phyloP scores from a whole-genome alignment of 2,888 invertebrate genomes.

The Chalcosyrphus nemorum region DNA sequence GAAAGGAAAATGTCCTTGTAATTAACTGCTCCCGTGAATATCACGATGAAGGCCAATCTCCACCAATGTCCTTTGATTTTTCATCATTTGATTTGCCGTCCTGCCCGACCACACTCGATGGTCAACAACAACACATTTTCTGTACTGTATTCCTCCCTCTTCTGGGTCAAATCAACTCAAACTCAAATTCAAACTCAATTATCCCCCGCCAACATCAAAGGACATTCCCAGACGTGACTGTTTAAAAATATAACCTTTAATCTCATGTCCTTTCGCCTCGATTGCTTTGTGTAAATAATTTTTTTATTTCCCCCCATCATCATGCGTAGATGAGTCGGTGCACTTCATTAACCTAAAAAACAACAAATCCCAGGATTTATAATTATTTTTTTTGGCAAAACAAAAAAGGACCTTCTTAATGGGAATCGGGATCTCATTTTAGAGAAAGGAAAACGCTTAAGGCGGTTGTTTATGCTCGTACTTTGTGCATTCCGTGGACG shows the following conservation, averaged over 20 bases:
- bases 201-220: constrained; percentile 12
- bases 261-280: background rate
- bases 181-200: too few relatives aligned
- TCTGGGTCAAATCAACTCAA: background rate
- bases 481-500: too few relatives aligned
- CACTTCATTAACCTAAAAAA: constrained; percentile 57
- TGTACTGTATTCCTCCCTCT: too few relatives aligned
- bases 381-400: background rate
- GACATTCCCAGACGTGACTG: background rate
- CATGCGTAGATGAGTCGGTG: constrained; percentile 35
- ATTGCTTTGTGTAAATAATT: background rate
- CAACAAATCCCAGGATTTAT: constrained; percentile 42
- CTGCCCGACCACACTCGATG: background rate
- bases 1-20: background rate
- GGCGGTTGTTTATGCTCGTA: too few relatives aligned
- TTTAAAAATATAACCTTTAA: constrained; percentile 2
- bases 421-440: constrained; percentile 25
- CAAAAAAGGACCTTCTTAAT: constrained; percentile 19
- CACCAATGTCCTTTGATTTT: background rate
- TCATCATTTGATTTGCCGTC: background rate
- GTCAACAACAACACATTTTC: too few relatives aligned
- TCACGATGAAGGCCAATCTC: background rate
- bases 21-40: background rate
- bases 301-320: constrained; percentile 8
- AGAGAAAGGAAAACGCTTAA: too few relatives aligned